Conservation (phyloP, 2,113 vertebrate species). For the Otocyon megalotis region DNA sequence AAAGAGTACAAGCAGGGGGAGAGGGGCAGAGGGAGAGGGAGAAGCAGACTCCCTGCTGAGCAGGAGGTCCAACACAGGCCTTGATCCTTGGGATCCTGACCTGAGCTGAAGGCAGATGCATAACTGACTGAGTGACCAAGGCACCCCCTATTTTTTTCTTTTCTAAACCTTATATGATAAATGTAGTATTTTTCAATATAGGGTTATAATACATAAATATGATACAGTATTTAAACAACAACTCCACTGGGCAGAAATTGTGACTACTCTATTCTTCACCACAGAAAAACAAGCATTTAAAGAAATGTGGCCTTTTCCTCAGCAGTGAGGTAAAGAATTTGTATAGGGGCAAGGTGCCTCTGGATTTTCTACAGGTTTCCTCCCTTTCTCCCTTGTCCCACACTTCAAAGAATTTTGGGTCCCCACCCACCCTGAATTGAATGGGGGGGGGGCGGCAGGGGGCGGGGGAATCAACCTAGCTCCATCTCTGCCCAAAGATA, state of each 20-base stretch:
- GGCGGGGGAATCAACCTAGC: not conserved
- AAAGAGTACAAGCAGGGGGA: too few species aligned
- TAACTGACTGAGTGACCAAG: too few species aligned
- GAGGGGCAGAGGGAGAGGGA: too few species aligned
- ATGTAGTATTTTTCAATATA: not conserved
- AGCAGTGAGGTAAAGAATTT: not conserved
- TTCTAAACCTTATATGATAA: conserved; percentile 2
- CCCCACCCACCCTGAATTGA: not conserved
- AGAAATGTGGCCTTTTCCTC: not conserved
- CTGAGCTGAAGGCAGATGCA: too few species aligned
- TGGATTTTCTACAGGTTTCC: not conserved
- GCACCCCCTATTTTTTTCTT: not conserved
- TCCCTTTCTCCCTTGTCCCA: not conserved
- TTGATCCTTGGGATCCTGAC: too few species aligned
- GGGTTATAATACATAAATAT: not conserved
- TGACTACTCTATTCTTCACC: not conserved
- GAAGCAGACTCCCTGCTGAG: too few species aligned
- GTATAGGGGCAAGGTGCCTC: not conserved
- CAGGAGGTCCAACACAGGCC: too few species aligned
- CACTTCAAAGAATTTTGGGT: not conserved
- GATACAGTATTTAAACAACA: not conserved
- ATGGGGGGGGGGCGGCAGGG: not conserved
- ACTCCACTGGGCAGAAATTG: not conserved
- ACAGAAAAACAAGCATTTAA: not conserved
- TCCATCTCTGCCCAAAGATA: not conserved